phyloP scores from a whole-genome alignment of 1,140 invertebrate genomes.

The Acromyrmex charruanus region DNA sequence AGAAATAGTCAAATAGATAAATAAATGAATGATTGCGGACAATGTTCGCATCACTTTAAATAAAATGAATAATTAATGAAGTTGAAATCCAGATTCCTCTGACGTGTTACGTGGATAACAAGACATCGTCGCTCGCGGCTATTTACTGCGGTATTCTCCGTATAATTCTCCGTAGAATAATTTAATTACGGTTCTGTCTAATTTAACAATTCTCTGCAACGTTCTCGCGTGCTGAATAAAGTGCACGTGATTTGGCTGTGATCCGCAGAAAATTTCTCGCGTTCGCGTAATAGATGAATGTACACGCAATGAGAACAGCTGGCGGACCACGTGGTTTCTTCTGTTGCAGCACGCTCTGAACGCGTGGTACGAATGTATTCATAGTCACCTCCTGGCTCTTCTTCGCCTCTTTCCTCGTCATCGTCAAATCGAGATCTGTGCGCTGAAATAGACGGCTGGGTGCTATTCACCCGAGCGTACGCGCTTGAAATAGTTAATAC shows the following conservation, averaged over 20 bases:
- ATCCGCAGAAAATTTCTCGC: slow-evolving; percentile 29
- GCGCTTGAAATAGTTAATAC: slow-evolving; percentile 46
- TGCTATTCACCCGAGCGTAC: slow-evolving; percentile 49
- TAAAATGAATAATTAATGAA: background rate
- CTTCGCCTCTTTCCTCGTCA: background rate
- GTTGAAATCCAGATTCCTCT: background rate
- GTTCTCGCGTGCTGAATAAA: slow-evolving; percentile 7
- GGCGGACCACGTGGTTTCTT: slow-evolving; percentile 45
- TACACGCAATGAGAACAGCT: slow-evolving; percentile 34
- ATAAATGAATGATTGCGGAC: too few species aligned
- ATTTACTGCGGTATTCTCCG: background rate
- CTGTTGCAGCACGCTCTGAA: slow-evolving; percentile 55
- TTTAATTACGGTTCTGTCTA: background rate
- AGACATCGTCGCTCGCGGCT: background rate
- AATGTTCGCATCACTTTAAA: too few species aligned
- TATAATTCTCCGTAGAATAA: slow-evolving; percentile 18
- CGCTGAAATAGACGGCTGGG: slow-evolving; percentile 42
- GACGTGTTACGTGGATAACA: background rate
- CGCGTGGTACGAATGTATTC: slow-evolving; percentile 54
- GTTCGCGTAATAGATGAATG: slow-evolving; percentile 24
- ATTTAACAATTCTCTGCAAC: slow-evolving; percentile 8
- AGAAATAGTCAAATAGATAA: too few species aligned
- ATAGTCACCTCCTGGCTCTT: slow-evolving; percentile 21
- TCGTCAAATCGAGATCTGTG: slow-evolving; percentile 29
- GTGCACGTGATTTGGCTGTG: slow-evolving; percentile 37